Evolutionary conservation across 2,797 vertebrate species (phyloP), one percentile per base, ranked within the genome.

Genomic region (Zenarchopterus dispar): DNA sequence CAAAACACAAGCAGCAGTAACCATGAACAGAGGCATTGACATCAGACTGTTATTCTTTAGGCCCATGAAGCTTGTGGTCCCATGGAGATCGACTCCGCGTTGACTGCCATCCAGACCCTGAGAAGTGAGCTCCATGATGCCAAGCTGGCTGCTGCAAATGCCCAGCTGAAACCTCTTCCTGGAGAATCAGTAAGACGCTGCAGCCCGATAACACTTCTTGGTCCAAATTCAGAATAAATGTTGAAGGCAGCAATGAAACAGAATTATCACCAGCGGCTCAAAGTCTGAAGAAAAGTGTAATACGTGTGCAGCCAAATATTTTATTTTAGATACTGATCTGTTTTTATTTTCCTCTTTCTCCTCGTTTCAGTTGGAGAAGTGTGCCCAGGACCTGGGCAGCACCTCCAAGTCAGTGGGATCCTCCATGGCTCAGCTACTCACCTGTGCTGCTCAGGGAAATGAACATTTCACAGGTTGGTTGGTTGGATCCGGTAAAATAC

Each of bases 381-480:
- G 97, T 68, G 96, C 97, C 70, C 98, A 98, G 87, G 98, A 99
- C 77, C 91, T 99, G 73, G 98, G 98, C 69, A 97, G 97, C 84
- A 98, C 96, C 1, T 99, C 98, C 1, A 99, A 99, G 88, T 96
- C 97, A 0, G 98, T 99, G 0, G 98, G 98, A 6, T 99, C 98
- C 0, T 99, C 97, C 33, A 99, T 99, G 97, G 97, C 98, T 1
- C 98, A 99, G 86, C 84, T 99, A 47, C 92, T 99, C 61, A 99
- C 98, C 31, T 99, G 97, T 65, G 97, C 98, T 22, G 97, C 98
- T 13, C 98, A 99, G 87, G 97, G 98, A 82, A 99, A 99, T 0
- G 97, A 99, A 75, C 97, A 99, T 75, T 99, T 98, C 88, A 99
- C 98, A 90, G 98, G 98, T 99, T 91, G 98, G 98, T 99, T 84